Percentiles rank a stretch among this genome's conserved stretches.
Conservation (phyloP, 2,888 invertebrate species). For the Pollenia angustigena region DNA sequence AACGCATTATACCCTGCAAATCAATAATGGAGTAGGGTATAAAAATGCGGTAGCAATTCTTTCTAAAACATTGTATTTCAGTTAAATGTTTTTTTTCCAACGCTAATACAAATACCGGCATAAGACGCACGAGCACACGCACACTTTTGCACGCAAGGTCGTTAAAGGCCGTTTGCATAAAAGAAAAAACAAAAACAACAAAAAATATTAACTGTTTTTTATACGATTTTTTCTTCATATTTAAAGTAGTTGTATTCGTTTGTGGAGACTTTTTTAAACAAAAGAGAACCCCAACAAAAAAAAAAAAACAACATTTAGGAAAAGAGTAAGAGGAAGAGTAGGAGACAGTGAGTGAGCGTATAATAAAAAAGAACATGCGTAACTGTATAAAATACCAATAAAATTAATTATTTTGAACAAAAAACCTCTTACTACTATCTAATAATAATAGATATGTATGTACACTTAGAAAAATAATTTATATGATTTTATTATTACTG, state of each 20-base stretch:
- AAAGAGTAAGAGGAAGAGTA: not conserved
- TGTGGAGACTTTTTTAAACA: not conserved
- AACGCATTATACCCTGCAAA: no score
- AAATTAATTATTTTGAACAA: constrained; percentile 58
- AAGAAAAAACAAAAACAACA: constrained; percentile 65
- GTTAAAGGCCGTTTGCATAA: constrained; percentile 82
- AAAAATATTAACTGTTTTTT: constrained; percentile 46
- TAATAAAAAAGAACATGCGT: constrained; percentile 61
- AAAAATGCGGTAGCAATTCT: constrained; percentile 62
- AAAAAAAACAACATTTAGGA: not conserved
- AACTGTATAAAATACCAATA: constrained; percentile 65
- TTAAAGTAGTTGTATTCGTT: not conserved
- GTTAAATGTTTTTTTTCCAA: not conserved
- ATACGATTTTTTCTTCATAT: not conserved
- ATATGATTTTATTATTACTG: constrained; percentile 1
- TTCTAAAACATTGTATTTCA: constrained; percentile 13
- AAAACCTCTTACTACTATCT: not conserved
- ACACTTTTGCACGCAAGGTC: constrained; percentile 77
- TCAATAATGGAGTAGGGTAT: not conserved
- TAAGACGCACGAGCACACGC: constrained; percentile 38
- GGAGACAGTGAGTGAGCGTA: not conserved
- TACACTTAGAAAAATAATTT: constrained; percentile 25
- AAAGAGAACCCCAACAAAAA: constrained; percentile 9
- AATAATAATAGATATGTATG: not conserved
- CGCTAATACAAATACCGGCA: not conserved